phyloP scores from a whole-genome alignment of 1,140 invertebrate genomes.

The Pentalonia nigronervosa region DNA sequence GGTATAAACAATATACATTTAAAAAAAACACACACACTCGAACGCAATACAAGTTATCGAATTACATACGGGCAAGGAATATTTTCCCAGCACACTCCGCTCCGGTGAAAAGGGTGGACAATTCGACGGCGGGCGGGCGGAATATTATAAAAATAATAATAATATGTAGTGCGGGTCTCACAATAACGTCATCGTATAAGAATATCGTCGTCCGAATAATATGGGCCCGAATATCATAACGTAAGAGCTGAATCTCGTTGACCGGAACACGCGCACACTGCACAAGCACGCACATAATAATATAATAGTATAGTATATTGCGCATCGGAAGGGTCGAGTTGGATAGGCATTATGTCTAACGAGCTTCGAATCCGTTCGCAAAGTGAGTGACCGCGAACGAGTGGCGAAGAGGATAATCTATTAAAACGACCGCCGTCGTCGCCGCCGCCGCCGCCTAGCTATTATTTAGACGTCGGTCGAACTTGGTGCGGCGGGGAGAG shows the following conservation, averaged over 20 bases:
- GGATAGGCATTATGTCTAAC: neutral
- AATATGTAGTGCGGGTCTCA: neutral
- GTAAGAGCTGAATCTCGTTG: constrained; percentile 4
- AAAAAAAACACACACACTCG: neutral
- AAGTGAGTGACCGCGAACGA: constrained; percentile 40
- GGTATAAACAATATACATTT: neutral
- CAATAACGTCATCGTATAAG: neutral
- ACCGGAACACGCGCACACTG: constrained; percentile 9
- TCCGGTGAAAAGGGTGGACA: neutral
- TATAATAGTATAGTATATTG: neutral
- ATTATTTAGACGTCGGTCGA: constrained; percentile 44
- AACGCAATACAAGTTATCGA: neutral
- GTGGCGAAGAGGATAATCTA: constrained; percentile 47
- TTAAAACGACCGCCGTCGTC: constrained; percentile 39
- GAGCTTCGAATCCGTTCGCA: constrained; percentile 55
- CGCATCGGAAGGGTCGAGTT: constrained; percentile 25
- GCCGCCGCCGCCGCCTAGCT: neutral
- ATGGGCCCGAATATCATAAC: neutral
- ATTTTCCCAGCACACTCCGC: neutral
- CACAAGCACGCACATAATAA: neutral
- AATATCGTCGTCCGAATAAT: neutral
- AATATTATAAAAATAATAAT: constrained; percentile 5
- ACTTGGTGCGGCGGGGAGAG: neutral
- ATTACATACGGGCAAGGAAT: constrained; percentile 42
- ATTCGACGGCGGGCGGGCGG: neutral